Conservation (phyloP, 2,888 invertebrate genomes). For the Hypomecis punctinalis region DNA sequence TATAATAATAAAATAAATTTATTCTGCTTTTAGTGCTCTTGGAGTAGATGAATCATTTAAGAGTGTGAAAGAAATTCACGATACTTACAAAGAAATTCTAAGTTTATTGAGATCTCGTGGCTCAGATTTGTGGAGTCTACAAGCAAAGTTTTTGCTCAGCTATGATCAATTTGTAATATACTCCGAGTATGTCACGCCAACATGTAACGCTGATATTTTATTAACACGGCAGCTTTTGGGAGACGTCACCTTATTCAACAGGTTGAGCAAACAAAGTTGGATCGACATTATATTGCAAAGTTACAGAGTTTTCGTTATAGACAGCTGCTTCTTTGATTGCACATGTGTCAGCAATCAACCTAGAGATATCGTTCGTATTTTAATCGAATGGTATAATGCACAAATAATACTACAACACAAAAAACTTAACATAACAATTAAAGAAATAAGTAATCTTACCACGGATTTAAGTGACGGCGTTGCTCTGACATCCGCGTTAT, state of each 20-base stretch:
- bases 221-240: constrained; percentile 59
- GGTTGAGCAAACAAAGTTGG: constrained; percentile 83
- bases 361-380: constrained; percentile 66
- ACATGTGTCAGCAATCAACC: constrained; percentile 67
- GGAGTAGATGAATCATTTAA: constrained; percentile 67
- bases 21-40: constrained; percentile 50
- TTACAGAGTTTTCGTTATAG: constrained; percentile 84
- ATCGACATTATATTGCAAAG: constrained; percentile 86
- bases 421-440: constrained; percentile 55
- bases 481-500: constrained; percentile 81
- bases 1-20: no score
- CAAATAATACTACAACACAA: constrained; percentile 62
- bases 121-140: constrained; percentile 65
- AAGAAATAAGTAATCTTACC: constrained; percentile 75
- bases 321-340: constrained; percentile 78
- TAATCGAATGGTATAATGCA: constrained; percentile 70
- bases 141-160: constrained; percentile 71
- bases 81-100: constrained; percentile 71
- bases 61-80: constrained; percentile 70
- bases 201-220: constrained; percentile 67
- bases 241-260: constrained; percentile 60
- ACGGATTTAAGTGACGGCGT: constrained; percentile 83
- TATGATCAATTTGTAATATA: constrained; percentile 71
- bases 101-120: constrained; percentile 67
- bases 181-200: constrained; percentile 62